Base-by-base conservation (phyloP, 2,888 invertebrate species). In the Ptychoptera albimana region DNA sequence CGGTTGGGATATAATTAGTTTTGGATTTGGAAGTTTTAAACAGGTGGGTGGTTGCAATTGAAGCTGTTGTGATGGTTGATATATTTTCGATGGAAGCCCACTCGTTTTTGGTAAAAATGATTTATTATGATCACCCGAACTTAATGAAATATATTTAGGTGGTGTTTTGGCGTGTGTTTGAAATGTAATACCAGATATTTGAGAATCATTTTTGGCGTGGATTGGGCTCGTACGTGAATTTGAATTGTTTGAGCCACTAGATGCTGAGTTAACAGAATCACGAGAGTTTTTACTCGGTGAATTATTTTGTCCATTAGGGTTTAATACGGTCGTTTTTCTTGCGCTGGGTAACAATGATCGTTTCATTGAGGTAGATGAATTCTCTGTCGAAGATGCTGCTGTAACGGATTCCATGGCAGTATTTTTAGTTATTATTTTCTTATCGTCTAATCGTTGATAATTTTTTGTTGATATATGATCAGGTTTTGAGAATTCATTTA, bases 401-500 rank as follows among this genome's bases (percentile, higher is more conserved):
- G 39, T 23, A n/a, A 14, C 29, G n/a, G 40, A 30, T 36, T n/a
- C 7, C 11, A 12, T 11, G 39, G 39, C 36, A 37, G 30, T 45
- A 31, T 39, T 29, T 9, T 38, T 38, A 15, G 11, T 23, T 16
- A 36, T 14, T 23, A 31, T 12, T 34, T 47, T 46, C 35, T 37
- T 37, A 34, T 52, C 50, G 15, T 52, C 52, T 2, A 52, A 39
- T 14, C 51, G 49, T 42, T 52, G 52, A 46, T 53, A 53, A 29
- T 51, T 50, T 41, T 51, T 52, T 1, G 48, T 52, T 32, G 51
- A 50, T 32, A 49, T 49, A 39, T 44, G 51, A 15, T 51, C 50
- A 11, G 49, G 51, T 39, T 47, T 49, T 29, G 48, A 48, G 42
- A 49, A 50, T 39, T 50, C 51, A 32, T 32, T 32, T 3, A 23